A percentile compares a stretch with the other conserved stretches of the same genome.
These are phyloP conservation scores for Bilobella aurantiaca DNA, from an alignment of 1,140 invertebrate genomes.

Conservation along the genomic window DNA sequence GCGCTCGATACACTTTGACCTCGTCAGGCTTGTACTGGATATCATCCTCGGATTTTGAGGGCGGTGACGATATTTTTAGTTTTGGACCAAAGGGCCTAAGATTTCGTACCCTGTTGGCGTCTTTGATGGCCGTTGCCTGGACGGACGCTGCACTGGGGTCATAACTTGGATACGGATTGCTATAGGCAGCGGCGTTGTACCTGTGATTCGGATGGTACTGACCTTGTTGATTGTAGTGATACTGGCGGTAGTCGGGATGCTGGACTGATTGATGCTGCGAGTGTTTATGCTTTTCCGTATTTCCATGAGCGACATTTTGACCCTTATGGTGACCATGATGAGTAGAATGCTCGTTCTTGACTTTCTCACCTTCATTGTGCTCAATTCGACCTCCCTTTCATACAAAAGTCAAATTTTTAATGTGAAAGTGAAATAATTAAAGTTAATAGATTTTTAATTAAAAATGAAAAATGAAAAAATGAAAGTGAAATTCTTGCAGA, in stretches of 20 bases:
- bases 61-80: too few relatives aligned
- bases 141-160: background rate
- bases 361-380: slow-evolving; percentile 26
- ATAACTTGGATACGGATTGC: background rate
- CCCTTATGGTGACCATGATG: slow-evolving; percentile 27
- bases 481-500: too few relatives aligned
- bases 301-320: slow-evolving; percentile 13
- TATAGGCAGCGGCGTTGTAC: slow-evolving; percentile 32
- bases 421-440: background rate
- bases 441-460: too few relatives aligned
- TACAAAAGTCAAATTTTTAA: background rate
- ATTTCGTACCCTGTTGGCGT: too few relatives aligned
- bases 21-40: too few relatives aligned
- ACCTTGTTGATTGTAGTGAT: background rate
- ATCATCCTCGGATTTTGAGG: too few relatives aligned
- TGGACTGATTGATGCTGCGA: slow-evolving; percentile 11
- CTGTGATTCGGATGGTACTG: slow-evolving; percentile 31
- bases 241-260: background rate
- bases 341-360: slow-evolving; percentile 28
- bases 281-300: slow-evolving; percentile 21
- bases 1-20: slow-evolving; percentile 31
- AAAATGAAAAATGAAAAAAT: too few relatives aligned
- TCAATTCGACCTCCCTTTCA: slow-evolving; percentile 22
- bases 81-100: too few relatives aligned
- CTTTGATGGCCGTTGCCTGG: too few relatives aligned